phyloP scores from a whole-genome alignment of 2,888 invertebrate species.

The Drosophila limbata region DNA sequence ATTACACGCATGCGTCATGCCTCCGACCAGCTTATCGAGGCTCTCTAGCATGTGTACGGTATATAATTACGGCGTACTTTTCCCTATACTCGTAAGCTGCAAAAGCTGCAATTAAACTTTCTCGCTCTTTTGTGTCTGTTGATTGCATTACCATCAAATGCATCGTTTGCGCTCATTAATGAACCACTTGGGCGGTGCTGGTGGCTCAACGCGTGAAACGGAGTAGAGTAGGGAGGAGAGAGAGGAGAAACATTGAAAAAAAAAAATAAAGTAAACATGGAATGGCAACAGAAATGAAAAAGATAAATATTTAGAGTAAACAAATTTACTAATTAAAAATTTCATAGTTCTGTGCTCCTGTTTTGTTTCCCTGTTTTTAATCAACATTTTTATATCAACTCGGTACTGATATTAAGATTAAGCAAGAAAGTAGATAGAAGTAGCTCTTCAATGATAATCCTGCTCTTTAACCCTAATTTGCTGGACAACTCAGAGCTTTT shows the following conservation, averaged over 20 bases:
- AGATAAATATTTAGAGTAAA: too few species aligned
- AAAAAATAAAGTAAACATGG: too few species aligned
- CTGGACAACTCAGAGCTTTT: conserved; percentile 9
- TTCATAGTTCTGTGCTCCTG: too few species aligned
- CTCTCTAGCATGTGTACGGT: conserved; percentile 15
- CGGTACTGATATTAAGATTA: too few species aligned
- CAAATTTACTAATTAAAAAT: too few species aligned
- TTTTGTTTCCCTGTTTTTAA: too few species aligned
- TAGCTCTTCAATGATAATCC: too few species aligned
- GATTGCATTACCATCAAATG: conserved; percentile 70
- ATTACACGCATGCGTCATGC: conserved; percentile 80
- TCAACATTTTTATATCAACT: too few species aligned
- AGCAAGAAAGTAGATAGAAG: too few species aligned
- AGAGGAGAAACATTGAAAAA: too few species aligned
- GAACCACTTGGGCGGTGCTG: conserved; percentile 49
- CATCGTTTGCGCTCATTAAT: conserved; percentile 69
- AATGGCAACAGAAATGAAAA: too few species aligned
- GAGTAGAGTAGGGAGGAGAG: not conserved
- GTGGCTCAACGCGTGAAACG: not conserved
- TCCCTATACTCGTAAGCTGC: conserved; percentile 51
- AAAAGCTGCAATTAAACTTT: conserved; percentile 79
- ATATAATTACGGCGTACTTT: conserved; percentile 66
- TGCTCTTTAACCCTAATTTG: conserved; percentile 27
- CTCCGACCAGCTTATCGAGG: conserved; percentile 16
- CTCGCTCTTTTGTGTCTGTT: conserved; percentile 68